These are phyloP conservation scores for Patagioenas fasciata DNA, from an alignment of 2,113 vertebrate genomes.

Conservation along the genomic window DNA sequence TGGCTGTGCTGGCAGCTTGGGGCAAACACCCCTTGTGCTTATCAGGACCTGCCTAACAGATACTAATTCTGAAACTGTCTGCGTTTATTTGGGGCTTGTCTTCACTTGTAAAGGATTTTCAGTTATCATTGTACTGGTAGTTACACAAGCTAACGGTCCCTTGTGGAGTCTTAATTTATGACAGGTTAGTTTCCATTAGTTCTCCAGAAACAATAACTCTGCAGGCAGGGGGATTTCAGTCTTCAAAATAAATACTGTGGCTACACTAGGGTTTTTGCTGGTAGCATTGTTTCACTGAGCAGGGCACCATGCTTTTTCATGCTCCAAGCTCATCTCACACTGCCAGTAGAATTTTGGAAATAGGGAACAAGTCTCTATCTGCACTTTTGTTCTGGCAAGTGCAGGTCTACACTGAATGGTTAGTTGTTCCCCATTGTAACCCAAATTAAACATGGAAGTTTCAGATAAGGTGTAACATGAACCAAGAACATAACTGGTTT, in stretches of 20 bases:
- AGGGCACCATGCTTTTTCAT: neutral
- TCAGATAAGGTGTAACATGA: neutral
- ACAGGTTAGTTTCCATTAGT: neutral
- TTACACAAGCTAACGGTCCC: neutral
- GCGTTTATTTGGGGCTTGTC: neutral
- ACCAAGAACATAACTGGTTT: neutral
- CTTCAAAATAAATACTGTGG: neutral
- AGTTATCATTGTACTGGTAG: neutral
- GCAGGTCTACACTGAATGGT: neutral
- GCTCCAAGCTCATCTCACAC: neutral
- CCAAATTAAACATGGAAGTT: neutral
- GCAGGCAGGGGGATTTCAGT: neutral
- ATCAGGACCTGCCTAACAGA: neutral
- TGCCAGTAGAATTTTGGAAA: neutral
- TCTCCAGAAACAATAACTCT: neutral
- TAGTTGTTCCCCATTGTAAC: neutral
- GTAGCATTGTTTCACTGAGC: neutral
- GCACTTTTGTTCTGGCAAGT: neutral
- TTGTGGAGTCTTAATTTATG: neutral
- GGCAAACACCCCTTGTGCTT: neutral
- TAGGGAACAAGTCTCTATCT: neutral
- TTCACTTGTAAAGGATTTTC: neutral
- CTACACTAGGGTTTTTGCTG: neutral
- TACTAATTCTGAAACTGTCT: neutral
- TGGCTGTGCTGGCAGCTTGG: neutral